phyloP scores from a whole-genome alignment of 1,140 invertebrate species.

The Mycetomoellerius zeteki region DNA sequence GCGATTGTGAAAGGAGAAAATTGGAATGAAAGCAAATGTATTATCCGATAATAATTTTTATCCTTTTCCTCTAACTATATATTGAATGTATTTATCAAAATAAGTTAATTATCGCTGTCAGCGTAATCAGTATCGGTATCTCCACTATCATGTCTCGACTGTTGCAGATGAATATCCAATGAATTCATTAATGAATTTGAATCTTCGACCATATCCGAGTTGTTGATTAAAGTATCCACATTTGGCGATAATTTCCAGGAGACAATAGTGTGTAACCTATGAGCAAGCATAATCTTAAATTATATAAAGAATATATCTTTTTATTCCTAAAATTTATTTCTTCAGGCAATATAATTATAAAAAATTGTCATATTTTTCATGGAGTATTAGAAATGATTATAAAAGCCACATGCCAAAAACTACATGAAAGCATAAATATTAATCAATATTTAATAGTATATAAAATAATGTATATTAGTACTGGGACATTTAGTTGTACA shows the following conservation, averaged over 20 bases:
- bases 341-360: neutral
- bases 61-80: slow-evolving; percentile 1
- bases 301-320: neutral
- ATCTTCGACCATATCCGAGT: slow-evolving; percentile 72
- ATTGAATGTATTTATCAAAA: slow-evolving; percentile 29
- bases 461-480: neutral
- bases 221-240: slow-evolving; percentile 80
- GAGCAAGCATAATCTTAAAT: slow-evolving; percentile 42
- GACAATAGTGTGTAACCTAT: slow-evolving; percentile 81
- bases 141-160: slow-evolving; percentile 80
- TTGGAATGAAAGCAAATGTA: neutral
- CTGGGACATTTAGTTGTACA: no score
- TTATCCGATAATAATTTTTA: slow-evolving; percentile 6
- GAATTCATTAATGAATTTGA: slow-evolving; percentile 27
- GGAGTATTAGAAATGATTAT: neutral
- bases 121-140: slow-evolving; percentile 86
- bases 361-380: neutral
- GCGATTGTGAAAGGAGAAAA: neutral
- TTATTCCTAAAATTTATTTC: neutral
- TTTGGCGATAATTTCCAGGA: slow-evolving; percentile 83
- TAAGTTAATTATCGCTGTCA: slow-evolving; percentile 84
- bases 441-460: neutral
- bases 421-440: slow-evolving; percentile 49
- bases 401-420: slow-evolving; percentile 21
- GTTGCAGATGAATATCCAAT: slow-evolving; percentile 41